Evolutionary conservation across 2,888 invertebrate species (phyloP), one percentile per base, ranked within the genome.

Genomic region (Artemia sinica): DNA sequence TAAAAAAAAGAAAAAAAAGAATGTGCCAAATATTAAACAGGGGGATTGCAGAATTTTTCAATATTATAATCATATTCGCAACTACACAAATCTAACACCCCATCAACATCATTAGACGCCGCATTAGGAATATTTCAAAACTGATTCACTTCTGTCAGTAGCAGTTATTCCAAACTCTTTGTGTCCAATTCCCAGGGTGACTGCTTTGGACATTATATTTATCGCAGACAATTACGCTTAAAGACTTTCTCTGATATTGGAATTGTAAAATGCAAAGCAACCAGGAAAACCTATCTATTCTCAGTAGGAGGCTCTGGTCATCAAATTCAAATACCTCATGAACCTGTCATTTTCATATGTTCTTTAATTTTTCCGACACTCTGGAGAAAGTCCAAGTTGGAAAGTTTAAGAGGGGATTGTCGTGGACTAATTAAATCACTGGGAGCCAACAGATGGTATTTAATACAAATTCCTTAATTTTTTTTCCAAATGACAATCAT

Each of bases 131-230:
- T 58, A 58, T 58, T 58, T 58, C 63, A 58, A 28, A 58, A 28
- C n/a, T 28, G 63, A 58, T 58, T 9, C n/a, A n/a, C 14, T 18
- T 18, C 63, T 58, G 63, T 58, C 63, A 58, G 28, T 18, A 58
- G 14, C 63, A 58, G 28, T 58, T 28, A n/a, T 58, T 28, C 63
- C 8, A 58, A 58, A 58, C 63, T 58, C 63, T 58, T 58, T 58
- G 63, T 58, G 63, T 58, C 63, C 63, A 58, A 58, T 58, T 58
- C 28, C 63, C 58, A n/a, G 8, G 12, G 63, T 41, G 10, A n/a
- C 63, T 58, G 63, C 63, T 58, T 28, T 58, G 63, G 63, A 58
- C 63, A 28, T n/a, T 58, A 58, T 58, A 58, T 58, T 58, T 58
- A 58, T 58, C 63, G 63, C 63, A 58, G 63, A 58, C 63, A 58